Percentiles rank a stretch among this genome's conserved stretches.
phyloP scores from a whole-genome alignment of 2,888 invertebrate species.

The Panopea generosa region DNA sequence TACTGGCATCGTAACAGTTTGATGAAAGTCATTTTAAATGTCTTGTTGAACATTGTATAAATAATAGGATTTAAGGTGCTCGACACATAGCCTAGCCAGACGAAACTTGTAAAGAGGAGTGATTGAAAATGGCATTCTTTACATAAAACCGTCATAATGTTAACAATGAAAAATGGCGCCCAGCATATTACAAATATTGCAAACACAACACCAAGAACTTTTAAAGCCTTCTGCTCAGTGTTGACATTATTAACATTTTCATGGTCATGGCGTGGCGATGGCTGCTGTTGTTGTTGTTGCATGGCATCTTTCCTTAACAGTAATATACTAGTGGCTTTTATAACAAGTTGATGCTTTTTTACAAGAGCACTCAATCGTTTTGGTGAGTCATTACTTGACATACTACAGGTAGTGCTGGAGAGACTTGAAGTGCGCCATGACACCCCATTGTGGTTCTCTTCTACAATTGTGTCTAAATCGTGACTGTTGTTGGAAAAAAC shows the following conservation, averaged over 20 bases:
- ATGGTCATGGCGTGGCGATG: conserved; percentile 25
- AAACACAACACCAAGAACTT: conserved; percentile 87
- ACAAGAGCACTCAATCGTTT: conserved; percentile 72
- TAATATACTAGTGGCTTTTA: conserved; percentile 81
- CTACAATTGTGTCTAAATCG: conserved; percentile 42
- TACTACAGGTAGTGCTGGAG: conserved; percentile 45
- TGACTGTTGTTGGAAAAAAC: conserved; percentile 27
- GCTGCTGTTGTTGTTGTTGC: conserved; percentile 10
- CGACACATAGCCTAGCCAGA: conserved; percentile 84
- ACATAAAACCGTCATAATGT: conserved; percentile 87
- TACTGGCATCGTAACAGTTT: conserved; percentile 81
- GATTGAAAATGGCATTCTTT: conserved; percentile 90
- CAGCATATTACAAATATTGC: conserved; percentile 84
- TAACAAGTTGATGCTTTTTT: conserved; percentile 80
- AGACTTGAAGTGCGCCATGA: conserved; percentile 34
- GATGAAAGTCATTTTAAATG: conserved; percentile 83
- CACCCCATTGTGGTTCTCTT: conserved; percentile 54
- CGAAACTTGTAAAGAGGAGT: conserved; percentile 80
- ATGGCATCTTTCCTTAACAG: conserved; percentile 71
- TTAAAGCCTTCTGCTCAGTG: conserved; percentile 97
- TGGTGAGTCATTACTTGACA: conserved; percentile 62
- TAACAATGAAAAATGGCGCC: conserved; percentile 85
- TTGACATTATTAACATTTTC: conserved; percentile 86
- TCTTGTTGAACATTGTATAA: conserved; percentile 85
- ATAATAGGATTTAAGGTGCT: conserved; percentile 85